A percentile compares a stretch with the other conserved stretches of the same genome.
Conservation (phyloP, 2,888 invertebrate genomes). For the Thysanoteuthis rhombus region DNA sequence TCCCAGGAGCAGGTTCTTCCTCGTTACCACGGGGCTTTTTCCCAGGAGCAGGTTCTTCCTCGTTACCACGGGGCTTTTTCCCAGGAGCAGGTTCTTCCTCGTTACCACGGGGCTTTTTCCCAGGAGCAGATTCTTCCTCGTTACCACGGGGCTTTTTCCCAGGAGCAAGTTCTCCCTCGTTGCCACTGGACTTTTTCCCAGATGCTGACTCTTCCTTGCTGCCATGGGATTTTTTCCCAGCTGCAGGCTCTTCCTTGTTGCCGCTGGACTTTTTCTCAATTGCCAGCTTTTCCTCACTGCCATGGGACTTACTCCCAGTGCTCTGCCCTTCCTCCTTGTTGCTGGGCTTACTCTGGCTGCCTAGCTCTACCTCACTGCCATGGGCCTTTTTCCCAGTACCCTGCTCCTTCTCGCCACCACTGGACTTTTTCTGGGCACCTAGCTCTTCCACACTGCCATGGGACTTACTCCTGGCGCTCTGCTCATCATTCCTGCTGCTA, state of each 20-base stretch:
- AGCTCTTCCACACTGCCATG: slow-evolving; percentile 48
- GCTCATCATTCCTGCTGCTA: too few species aligned
- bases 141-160: slow-evolving; percentile 42
- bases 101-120: slow-evolving; percentile 34
- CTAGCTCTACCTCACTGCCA: background rate
- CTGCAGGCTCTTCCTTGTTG: too few species aligned
- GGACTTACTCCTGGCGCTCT: too few species aligned
- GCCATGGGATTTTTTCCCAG: too few species aligned
- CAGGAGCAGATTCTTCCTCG: slow-evolving; percentile 33
- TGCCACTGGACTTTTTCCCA: slow-evolving; percentile 46
- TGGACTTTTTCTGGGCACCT: too few species aligned
- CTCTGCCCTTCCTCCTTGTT: too few species aligned
- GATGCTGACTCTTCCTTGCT: too few species aligned
- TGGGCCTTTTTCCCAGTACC: slow-evolving; percentile 35
- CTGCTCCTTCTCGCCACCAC: slow-evolving; percentile 30
- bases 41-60: background rate
- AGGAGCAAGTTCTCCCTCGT: slow-evolving; percentile 38
- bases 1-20: background rate
- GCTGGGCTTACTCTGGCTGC: too few species aligned
- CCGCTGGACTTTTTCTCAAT: too few species aligned
- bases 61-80: slow-evolving; percentile 40
- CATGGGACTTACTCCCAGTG: too few species aligned
- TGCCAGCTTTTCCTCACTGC: too few species aligned
- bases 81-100: background rate
- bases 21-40: background rate